A percentile compares a stretch with the other conserved stretches of the same genome.
phyloP scores from a whole-genome alignment of 2,888 invertebrate species.

The Calliopum simillimum region DNA sequence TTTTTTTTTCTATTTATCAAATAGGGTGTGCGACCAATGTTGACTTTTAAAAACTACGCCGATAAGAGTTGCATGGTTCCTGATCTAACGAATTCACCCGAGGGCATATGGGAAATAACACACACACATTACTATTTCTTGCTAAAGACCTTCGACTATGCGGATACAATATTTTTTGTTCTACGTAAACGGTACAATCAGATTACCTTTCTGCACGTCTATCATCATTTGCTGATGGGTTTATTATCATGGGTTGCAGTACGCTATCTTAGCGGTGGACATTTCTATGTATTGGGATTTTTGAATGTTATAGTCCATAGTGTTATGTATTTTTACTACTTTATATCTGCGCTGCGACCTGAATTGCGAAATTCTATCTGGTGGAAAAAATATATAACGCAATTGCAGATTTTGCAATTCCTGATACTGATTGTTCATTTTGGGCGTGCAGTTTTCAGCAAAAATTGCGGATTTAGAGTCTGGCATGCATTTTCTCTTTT shows the following conservation, averaged over 20 bases:
- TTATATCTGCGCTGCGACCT: constrained; percentile 78
- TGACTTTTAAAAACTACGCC: not conserved
- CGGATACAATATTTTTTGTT: constrained; percentile 78
- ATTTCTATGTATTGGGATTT: constrained; percentile 73
- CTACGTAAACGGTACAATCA: constrained; percentile 77
- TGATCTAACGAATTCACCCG: not conserved
- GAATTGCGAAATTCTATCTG: constrained; percentile 74
- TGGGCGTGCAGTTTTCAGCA: constrained; percentile 66
- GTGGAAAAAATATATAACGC: constrained; percentile 87
- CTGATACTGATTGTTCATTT: constrained; percentile 70
- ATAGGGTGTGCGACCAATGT: not conserved
- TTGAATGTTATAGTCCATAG: constrained; percentile 82
- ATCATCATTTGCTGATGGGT: constrained; percentile 79
- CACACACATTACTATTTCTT: constrained; percentile 71
- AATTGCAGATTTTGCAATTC: constrained; percentile 82
- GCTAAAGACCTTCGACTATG: constrained; percentile 74
- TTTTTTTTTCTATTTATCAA: not conserved
- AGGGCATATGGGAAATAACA: constrained; percentile 1
- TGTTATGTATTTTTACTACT: constrained; percentile 86
- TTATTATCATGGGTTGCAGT: constrained; percentile 71
- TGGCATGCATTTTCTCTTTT: not conserved
- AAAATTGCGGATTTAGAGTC: constrained; percentile 55
- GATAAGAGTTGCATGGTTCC: constrained; percentile 22
- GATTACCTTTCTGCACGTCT: constrained; percentile 77
- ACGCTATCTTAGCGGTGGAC: constrained; percentile 75